Percentiles rank a stretch among this genome's conserved stretches.
Conservation (phyloP, 2,797 vertebrate genomes). For the Loriculus beryllinus region DNA sequence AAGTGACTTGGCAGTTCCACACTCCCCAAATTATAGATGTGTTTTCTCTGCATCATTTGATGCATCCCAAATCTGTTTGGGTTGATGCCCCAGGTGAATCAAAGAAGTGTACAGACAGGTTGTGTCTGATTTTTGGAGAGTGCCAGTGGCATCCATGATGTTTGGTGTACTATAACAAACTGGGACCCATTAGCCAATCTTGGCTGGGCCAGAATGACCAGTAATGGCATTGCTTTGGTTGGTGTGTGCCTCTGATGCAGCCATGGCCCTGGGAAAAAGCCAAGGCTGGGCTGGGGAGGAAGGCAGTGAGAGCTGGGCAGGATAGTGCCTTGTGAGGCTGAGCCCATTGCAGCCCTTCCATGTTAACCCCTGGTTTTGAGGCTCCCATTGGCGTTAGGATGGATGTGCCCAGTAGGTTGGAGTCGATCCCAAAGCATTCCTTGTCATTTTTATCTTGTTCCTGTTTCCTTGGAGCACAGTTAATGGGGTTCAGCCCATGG, state of each 20-base stretch:
- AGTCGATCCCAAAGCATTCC: not conserved
- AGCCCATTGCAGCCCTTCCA: not conserved
- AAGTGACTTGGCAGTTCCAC: not conserved
- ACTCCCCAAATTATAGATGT: not conserved
- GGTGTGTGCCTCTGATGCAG: not conserved
- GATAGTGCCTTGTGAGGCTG: not conserved
- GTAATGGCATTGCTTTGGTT: not conserved
- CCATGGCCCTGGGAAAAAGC: not conserved
- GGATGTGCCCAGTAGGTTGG: not conserved
- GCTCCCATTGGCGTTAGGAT: rapidly evolving
- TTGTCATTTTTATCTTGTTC: not conserved
- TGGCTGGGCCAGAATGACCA: not conserved
- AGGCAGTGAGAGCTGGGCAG: rapidly evolving
- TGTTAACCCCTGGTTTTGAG: not conserved
- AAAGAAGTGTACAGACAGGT: not conserved
- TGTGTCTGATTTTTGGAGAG: not conserved
- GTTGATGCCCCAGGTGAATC: not conserved
- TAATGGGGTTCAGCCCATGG: not conserved
- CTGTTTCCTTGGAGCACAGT: not conserved
- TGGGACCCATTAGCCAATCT: not conserved
- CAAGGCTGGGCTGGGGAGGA: not conserved
- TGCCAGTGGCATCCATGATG: not conserved
- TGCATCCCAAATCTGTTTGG: not conserved
- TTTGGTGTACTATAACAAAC: not conserved
- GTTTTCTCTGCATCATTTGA: not conserved